Percentiles rank a stretch among this genome's conserved stretches.
Conservation (phyloP, 2,888 invertebrate species). For the Scrobipalpa costella region DNA sequence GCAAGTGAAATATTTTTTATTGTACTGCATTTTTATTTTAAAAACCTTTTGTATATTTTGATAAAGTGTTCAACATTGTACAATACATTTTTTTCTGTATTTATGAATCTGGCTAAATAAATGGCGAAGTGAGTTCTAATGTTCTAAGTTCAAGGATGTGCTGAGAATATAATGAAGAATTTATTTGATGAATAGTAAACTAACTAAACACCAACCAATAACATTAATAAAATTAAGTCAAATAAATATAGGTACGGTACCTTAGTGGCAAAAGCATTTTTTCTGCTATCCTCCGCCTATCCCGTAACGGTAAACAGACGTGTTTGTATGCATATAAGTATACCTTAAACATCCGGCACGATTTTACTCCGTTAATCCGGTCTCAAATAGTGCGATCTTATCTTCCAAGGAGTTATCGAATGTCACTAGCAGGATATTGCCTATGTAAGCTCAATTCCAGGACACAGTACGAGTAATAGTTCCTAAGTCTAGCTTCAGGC, state of each 20-base stretch:
- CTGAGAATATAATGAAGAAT: background rate
- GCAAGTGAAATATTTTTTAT: background rate
- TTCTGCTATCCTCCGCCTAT: no score
- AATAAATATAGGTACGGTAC: no score
- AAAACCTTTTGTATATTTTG: background rate
- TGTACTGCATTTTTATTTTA: background rate
- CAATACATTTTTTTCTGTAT: no score
- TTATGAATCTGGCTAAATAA: no score
- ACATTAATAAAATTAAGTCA: no score
- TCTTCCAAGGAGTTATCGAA: slow-evolving; percentile 15
- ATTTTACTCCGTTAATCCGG: background rate
- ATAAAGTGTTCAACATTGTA: no score
- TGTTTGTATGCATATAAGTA: background rate
- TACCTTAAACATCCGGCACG: background rate
- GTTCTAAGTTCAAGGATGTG: background rate
- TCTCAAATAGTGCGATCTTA: background rate
- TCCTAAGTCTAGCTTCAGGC: background rate
- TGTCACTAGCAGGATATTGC: slow-evolving; percentile 27
- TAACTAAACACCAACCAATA: no score
- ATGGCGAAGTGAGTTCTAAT: background rate
- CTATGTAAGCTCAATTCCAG: slow-evolving; percentile 15
- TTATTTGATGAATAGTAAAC: background rate
- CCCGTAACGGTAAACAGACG: no score
- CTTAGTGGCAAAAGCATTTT: no score
- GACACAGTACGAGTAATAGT: slow-evolving; percentile 9